phyloP scores from a whole-genome alignment of 2,797 vertebrate genomes.

The Rhinichthys osculus region DNA sequence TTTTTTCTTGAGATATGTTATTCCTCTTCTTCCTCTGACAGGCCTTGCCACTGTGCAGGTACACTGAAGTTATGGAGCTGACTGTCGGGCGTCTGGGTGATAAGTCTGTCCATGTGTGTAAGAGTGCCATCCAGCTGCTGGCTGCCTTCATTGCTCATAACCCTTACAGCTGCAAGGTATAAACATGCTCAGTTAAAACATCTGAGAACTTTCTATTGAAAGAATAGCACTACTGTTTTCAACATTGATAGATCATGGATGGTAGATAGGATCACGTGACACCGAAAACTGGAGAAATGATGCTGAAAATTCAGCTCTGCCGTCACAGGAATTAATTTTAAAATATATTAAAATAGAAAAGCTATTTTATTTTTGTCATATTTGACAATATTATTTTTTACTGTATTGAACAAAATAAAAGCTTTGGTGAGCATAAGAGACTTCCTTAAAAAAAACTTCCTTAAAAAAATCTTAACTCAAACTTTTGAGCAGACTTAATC shows the following conservation, averaged over 20 bases:
- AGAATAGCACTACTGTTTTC: neutral
- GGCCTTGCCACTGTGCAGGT: constrained; percentile 89
- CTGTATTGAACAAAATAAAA: neutral
- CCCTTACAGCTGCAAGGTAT: constrained; percentile 96
- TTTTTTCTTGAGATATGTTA: neutral
- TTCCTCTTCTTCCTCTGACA: constrained; percentile 59
- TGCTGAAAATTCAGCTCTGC: neutral
- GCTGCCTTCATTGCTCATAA: constrained; percentile 94
- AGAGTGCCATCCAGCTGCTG: constrained; percentile 93
- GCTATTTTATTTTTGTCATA: neutral
- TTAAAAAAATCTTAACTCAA: neutral
- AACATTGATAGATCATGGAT: neutral
- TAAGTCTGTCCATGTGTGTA: constrained; percentile 91
- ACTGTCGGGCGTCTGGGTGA: constrained; percentile 91
- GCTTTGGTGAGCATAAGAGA: neutral
- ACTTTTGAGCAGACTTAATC: neutral
- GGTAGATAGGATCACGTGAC: neutral
- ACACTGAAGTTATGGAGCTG: constrained; percentile 88
- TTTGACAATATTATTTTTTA: neutral
- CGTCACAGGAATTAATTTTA: too few species aligned
- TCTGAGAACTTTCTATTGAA: neutral
- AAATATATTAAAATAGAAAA: neutral
- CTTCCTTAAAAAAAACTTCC: neutral
- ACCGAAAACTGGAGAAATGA: neutral
- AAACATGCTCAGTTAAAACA: neutral